Percentiles rank a stretch among this genome's conserved stretches.
These are phyloP conservation scores for Cephus pygmeus DNA, from an alignment of 2,888 invertebrate species.

Conservation along the genomic window DNA sequence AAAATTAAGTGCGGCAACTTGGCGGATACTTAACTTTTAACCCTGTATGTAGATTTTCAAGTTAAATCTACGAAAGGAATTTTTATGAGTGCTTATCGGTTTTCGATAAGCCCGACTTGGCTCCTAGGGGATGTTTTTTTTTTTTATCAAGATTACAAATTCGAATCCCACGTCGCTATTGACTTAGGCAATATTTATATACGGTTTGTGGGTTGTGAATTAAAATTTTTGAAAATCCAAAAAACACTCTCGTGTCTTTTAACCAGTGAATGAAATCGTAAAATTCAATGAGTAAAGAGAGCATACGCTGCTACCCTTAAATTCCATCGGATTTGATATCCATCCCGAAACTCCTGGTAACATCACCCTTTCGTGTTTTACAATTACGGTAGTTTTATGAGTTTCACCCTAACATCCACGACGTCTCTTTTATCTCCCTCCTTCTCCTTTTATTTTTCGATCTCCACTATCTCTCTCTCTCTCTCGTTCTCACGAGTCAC, in stretches of 20 bases:
- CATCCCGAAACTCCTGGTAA: slow-evolving; percentile 15
- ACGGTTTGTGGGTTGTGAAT: background rate
- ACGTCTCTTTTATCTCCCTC: background rate
- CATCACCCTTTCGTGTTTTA: slow-evolving; percentile 52
- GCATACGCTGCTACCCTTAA: slow-evolving; percentile 26
- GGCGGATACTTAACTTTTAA: background rate
- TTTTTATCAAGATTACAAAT: background rate
- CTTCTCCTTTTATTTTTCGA: background rate
- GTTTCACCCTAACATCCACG: slow-evolving; percentile 41
- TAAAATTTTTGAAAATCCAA: background rate
- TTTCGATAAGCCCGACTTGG: background rate
- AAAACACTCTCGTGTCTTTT: background rate
- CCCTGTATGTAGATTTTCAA: background rate
- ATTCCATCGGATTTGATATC: slow-evolving; percentile 25
- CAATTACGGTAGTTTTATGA: slow-evolving; percentile 62
- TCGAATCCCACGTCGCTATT: too few species aligned
- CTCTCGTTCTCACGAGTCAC: background rate
- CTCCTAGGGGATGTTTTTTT: background rate
- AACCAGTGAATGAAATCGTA: background rate
- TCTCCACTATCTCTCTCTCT: too few species aligned
- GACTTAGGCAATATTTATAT: too few species aligned
- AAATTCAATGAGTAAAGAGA: slow-evolving; percentile 48
- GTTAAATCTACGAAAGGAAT: background rate
- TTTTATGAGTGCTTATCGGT: background rate
- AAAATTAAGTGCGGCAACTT: slow-evolving; percentile 14